Base-by-base conservation (phyloP, 2,888 invertebrate species). In the Catocala nupta region DNA sequence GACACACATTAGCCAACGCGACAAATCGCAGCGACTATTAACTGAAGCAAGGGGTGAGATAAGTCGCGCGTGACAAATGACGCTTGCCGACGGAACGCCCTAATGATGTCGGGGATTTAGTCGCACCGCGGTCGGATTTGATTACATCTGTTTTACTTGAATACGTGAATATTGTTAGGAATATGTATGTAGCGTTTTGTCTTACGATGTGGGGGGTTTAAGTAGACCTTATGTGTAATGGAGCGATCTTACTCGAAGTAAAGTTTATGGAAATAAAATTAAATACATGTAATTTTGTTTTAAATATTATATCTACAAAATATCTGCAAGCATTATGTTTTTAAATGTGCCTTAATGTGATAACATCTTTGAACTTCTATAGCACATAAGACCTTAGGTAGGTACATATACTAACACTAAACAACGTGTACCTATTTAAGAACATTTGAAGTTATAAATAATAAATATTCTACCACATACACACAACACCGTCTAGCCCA, bases 21-120 rank as follows among this genome's bases (percentile, higher is more conserved):
- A 85, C 84, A 82, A 88, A 86, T 85, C 83, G 81, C 79, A 60
- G 73, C 79, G 76, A 80, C 83, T 82, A 84, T 83, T 84, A 83
- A 81, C 80, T 75, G 68, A 79, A 77, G 77, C 75, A 81, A 80
- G 81, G 83, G 83, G 82, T 81, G 82, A 81, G 88, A 85, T 88
- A 88, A 87, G 84, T 83, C 81, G 80, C 75, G 78, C 75, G 82
- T 88, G 87, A 89, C 86, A 86, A 89, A 89, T 83, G 87, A 83
- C 78, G 65, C 70, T 69, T 34, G 42, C 48, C 49, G 57, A 54
- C 36, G 39, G 16, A 53, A 58, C 53, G 70, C 70, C 67, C 87
- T 89, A 88, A 89, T 88, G 87, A 88, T 88, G 83, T 73, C 72
- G 66, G 66, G 79, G 79, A 71, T 78, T 79, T 74, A 69, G 68